These are phyloP conservation scores for Drosophila triauraria DNA, from an alignment of 1,140 invertebrate genomes.

Conservation along the genomic window DNA sequence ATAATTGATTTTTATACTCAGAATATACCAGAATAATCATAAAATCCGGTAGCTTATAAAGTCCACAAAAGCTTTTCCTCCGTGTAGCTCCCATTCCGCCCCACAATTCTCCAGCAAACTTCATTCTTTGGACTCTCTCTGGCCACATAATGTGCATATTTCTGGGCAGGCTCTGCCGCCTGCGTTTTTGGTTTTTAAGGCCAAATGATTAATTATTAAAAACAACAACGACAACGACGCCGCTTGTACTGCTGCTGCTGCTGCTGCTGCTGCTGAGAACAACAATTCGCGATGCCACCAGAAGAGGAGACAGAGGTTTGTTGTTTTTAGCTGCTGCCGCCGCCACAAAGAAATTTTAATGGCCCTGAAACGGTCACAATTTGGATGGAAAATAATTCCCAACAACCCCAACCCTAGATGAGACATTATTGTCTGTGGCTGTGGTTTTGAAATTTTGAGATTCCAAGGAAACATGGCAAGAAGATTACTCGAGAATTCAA, in stretches of 20 bases:
- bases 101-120: not conserved
- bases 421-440: constrained; percentile 8
- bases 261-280: constrained; percentile 3
- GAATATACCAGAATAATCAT: not conserved
- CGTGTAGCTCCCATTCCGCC: not conserved
- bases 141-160: constrained; percentile 79
- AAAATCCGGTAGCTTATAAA: not conserved
- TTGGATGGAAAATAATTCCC: constrained; percentile 12
- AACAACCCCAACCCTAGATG: not conserved
- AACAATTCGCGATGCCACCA: constrained; percentile 36
- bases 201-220: constrained; percentile 80
- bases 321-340: constrained; percentile 1
- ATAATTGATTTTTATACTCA: too few species aligned
- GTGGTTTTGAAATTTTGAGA: constrained; percentile 18
- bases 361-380: constrained; percentile 32
- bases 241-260: not conserved
- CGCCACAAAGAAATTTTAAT: constrained; percentile 48
- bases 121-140: constrained; percentile 26
- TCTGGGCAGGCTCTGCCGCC: constrained; percentile 33
- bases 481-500: not conserved
- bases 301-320: not conserved
- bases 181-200: constrained; percentile 61
- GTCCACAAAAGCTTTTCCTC: not conserved
- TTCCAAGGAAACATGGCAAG: constrained; percentile 1
- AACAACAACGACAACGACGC: constrained; percentile 39